Evolutionary conservation across 2,113 vertebrate genomes (phyloP).

Genomic region (Nerophis lumbriciformis): DNA sequence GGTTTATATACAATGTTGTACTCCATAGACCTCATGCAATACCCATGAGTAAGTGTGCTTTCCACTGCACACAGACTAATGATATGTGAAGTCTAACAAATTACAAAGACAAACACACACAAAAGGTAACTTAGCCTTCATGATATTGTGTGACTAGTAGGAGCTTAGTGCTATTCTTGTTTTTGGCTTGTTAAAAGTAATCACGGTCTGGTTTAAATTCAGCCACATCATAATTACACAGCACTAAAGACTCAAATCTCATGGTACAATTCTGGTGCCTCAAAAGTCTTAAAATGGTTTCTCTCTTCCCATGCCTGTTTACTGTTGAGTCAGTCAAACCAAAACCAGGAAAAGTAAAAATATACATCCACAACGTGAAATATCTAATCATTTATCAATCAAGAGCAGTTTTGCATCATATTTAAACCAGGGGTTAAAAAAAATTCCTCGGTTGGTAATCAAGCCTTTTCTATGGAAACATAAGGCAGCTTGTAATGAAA

Average conservation of each 20-base stretch:
- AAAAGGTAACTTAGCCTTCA: slow-evolving; percentile 1
- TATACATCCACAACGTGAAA: not conserved
- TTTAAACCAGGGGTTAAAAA: no score
- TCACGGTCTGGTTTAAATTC: slow-evolving; percentile 49
- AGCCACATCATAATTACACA: slow-evolving; percentile 53
- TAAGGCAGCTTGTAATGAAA: not conserved
- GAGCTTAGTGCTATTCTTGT: no score
- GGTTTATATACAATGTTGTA: no score
- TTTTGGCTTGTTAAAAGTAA: slow-evolving; percentile 36
- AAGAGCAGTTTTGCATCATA: no score
- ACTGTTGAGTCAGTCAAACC: slow-evolving; percentile 15
- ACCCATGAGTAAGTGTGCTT: no score
- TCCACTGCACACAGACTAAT: no score
- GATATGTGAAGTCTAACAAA: no score
- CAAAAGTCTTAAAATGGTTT: slow-evolving; percentile 34
- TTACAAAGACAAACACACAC: not conserved
- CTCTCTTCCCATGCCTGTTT: slow-evolving; percentile 27
- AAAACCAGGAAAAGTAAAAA: not conserved
- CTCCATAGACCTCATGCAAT: no score
- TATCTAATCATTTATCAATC: no score
- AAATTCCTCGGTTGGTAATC: no score
- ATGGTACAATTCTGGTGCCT: slow-evolving; percentile 31
- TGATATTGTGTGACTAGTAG: no score
- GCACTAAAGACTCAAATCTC: slow-evolving; percentile 39
- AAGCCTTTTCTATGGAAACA: not conserved